phyloP scores from a whole-genome alignment of 53 echinoderm and acorn worm species.

The Henricia sp. region DNA sequence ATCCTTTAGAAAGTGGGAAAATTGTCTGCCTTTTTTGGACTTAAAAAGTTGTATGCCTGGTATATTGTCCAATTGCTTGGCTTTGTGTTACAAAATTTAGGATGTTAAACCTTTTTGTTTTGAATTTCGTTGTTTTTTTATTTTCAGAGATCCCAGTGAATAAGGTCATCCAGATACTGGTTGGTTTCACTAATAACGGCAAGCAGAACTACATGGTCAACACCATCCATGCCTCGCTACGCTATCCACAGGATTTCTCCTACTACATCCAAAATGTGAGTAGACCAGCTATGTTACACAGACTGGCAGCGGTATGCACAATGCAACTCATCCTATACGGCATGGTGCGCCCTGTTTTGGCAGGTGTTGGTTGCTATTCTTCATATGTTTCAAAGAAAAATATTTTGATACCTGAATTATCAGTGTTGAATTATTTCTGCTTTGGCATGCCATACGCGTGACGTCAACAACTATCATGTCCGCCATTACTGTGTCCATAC shows the following conservation, averaged over 20 bases:
- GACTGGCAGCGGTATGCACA: too few species aligned
- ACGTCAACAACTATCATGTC: too few species aligned
- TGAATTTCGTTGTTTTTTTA: not conserved
- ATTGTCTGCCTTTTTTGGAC: not conserved
- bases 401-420: not conserved
- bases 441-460: too few species aligned
- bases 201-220: constrained; percentile 82
- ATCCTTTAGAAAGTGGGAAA: too few species aligned
- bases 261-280: constrained; percentile 98
- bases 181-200: constrained; percentile 97
- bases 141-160: constrained; percentile 87
- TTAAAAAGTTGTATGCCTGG: not conserved
- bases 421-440: too few species aligned
- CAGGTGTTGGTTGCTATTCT: not conserved
- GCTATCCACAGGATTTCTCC: constrained; percentile 98
- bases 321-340: not conserved
- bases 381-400: not conserved
- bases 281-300: too few species aligned
- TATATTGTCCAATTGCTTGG: not conserved
- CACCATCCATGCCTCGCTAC: constrained; percentile 92
- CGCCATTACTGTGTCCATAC: too few species aligned
- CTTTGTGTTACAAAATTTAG: not conserved
- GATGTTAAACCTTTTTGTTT: not conserved
- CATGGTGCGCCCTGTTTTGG: not conserved
- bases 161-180: constrained; percentile 79